Base-by-base conservation (phyloP, 2,888 invertebrate genomes). In the Scaptomyza flava region DNA sequence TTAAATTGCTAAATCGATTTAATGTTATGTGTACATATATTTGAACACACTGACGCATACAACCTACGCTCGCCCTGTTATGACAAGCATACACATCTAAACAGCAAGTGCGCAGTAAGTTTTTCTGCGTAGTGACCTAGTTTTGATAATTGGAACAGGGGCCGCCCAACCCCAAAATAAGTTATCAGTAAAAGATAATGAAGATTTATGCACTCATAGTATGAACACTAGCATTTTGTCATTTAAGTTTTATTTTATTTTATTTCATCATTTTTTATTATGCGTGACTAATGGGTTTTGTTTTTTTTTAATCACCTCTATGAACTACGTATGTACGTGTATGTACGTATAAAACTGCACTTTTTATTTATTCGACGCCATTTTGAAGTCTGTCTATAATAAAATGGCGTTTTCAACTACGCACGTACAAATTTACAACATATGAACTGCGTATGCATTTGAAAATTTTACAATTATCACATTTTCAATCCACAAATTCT, bases 61-160 rank as follows among this genome's bases (percentile, higher is more conserved):
- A 14, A 31, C 8, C 46, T 38, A 20, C 38, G 17, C 52, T 50
- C 14, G 14, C 12, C 36, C 2, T 23, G 23, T 6, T 63, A 33
- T 14, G 23, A 14, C 31, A 33, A 42, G 12, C 53, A 60, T 14
- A 51, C 33, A 20, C 30, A 46, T 11, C 30, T 30, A 34, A 46
- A 53, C 38, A 8, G 38, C 47, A 74, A 67, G 56, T 74, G 73
- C 73, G 73, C 73, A 74, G 62, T 41, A 66, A 54, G 14, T 52
- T 53, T 77, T 74, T 59, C 72, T 74, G 73, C 77, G 73, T 50
- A 38, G 36, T 74, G 73, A 77, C 73, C 73, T 59, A 59, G 31
- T 67, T 74, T 63, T 2, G 4, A 1, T 41, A 54, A 53, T 61
- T 57, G 23, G 53, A 57, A 34, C 60, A 60, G 20, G 27, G 11